These are phyloP conservation scores for Onthophagus taurus DNA, from an alignment of 1,140 invertebrate species.

Conservation along the genomic window DNA sequence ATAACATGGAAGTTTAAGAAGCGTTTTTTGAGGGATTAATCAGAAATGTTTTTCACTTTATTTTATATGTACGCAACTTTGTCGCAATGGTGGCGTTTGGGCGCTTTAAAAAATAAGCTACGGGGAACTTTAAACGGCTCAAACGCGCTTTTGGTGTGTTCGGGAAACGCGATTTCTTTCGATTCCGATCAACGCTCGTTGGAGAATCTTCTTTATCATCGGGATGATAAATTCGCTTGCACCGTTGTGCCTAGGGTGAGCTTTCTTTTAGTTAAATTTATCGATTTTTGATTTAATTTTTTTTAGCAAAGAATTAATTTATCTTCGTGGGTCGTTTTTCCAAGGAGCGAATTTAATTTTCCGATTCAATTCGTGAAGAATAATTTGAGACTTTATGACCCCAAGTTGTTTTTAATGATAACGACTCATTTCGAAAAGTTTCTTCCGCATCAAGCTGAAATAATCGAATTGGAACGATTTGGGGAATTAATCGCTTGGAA, in stretches of 20 bases:
- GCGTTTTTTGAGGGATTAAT: no score
- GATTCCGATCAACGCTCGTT: conserved; percentile 22
- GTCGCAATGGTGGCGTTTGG: conserved; percentile 54
- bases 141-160: conserved; percentile 32
- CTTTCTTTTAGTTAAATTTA: conserved; percentile 3
- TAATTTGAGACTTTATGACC: conserved; percentile 20
- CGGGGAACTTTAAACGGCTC: conserved; percentile 30
- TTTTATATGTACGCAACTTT: conserved; percentile 60
- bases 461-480: conserved; percentile 45
- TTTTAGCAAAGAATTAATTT: conserved; percentile 34
- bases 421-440: conserved; percentile 39
- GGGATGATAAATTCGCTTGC: conserved; percentile 31
- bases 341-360: conserved; percentile 40
- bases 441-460: conserved; percentile 26
- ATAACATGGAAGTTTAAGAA: no score
- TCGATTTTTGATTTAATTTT: conserved; percentile 5
- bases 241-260: conserved; percentile 38
- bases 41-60: conserved; percentile 50
- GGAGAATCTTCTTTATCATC: conserved; percentile 33
- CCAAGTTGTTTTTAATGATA: conserved; percentile 41
- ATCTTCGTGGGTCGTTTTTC: conserved; percentile 45
- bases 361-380: conserved; percentile 37
- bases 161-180: conserved; percentile 20
- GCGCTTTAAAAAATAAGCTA: conserved; percentile 38
- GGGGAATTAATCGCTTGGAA: conserved; percentile 56